Percentiles rank a stretch among this genome's conserved stretches.
Evolutionary conservation across 2,888 invertebrate species (phyloP).

Genomic region (Drosophila monieri): DNA sequence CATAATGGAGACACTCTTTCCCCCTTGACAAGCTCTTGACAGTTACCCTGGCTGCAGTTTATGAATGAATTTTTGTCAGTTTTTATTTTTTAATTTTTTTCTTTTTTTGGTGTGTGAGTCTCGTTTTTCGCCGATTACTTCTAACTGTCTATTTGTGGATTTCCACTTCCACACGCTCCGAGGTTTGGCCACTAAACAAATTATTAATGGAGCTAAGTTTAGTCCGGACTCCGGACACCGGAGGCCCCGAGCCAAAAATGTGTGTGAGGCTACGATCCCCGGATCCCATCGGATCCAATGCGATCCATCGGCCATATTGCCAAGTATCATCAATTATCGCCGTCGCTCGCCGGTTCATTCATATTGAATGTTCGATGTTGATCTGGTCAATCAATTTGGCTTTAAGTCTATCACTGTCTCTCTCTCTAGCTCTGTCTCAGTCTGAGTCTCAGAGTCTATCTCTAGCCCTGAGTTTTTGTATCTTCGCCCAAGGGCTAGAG

Average conservation of each 20-base stretch:
- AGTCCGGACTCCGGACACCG: not conserved
- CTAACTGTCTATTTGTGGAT: constrained; percentile 57
- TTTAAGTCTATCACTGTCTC: constrained; percentile 40
- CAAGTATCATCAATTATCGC: constrained; percentile 72
- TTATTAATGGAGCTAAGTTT: constrained; percentile 65
- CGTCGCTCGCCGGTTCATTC: constrained; percentile 67
- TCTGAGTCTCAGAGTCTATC: constrained; percentile 32
- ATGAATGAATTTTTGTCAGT: constrained; percentile 26
- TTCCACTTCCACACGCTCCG: constrained; percentile 46
- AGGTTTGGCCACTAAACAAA: constrained; percentile 41
- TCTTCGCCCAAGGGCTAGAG: constrained; percentile 31
- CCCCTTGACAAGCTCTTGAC: constrained; percentile 45
- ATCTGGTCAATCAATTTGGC: constrained; percentile 76
- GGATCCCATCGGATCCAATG: constrained; percentile 22
- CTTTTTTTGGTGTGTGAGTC: constrained; percentile 40
- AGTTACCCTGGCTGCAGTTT: constrained; percentile 51
- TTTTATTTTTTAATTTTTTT: too few species aligned
- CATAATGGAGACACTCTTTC: constrained; percentile 48
- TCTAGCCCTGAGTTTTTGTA: constrained; percentile 20
- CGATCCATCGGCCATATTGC: constrained; percentile 26
- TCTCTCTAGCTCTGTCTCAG: constrained; percentile 23
- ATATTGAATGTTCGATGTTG: constrained; percentile 49
- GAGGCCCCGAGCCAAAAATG: constrained; percentile 49
- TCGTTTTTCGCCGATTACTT: constrained; percentile 58
- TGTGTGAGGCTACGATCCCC: constrained; percentile 58